A percentile compares a stretch with the other conserved stretches of the same genome.
These are phyloP conservation scores for Gadus macrocephalus DNA, from an alignment of 2,113 vertebrate species.

Conservation along the genomic window DNA sequence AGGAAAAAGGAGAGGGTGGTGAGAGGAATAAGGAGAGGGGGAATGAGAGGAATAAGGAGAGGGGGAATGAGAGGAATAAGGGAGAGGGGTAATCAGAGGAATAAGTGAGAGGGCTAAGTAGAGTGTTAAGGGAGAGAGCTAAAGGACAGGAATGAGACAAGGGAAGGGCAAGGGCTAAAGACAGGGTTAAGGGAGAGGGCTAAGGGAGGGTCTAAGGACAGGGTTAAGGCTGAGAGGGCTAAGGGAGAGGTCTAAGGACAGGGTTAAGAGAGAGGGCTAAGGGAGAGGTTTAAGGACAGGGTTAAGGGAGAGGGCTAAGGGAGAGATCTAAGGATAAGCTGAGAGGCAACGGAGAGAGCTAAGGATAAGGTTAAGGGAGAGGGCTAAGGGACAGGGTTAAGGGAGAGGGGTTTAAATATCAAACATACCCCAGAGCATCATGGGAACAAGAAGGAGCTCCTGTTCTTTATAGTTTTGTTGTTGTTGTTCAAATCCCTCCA, in stretches of 20 bases:
- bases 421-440: neutral
- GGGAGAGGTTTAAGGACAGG: neutral
- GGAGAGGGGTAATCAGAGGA: neutral
- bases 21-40: too few relatives aligned
- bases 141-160: neutral
- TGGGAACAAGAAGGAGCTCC: neutral
- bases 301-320: neutral
- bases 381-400: neutral
- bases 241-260: neutral
- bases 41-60: too few relatives aligned
- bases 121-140: neutral
- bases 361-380: neutral
- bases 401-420: neutral
- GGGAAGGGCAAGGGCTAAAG: neutral
- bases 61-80: too few relatives aligned
- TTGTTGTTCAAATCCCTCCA: slow-evolving; percentile 7
- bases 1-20: too few relatives aligned
- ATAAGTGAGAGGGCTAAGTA: neutral
- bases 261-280: neutral
- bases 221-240: neutral
- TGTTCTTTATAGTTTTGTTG: neutral
- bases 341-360: neutral
- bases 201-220: too few relatives aligned
- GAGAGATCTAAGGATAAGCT: neutral
- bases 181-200: neutral